Base-by-base conservation (phyloP, 1,140 invertebrate species). In the Xylocopa sonorina region DNA sequence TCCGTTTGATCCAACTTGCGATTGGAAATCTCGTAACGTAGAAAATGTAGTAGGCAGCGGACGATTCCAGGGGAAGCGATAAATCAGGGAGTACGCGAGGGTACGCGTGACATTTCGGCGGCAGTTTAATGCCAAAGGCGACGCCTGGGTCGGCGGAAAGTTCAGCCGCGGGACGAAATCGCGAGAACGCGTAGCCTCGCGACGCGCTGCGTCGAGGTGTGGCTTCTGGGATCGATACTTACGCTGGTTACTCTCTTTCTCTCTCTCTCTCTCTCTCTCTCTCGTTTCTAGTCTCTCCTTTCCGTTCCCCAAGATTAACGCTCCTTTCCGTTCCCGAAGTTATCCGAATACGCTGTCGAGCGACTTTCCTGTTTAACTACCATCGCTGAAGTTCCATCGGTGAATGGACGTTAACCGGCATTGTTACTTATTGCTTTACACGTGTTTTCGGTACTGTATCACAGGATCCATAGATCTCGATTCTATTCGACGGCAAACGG, bases 221-320 rank as follows among this genome's bases (percentile, higher is more conserved):
- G 80, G 80, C 82, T 84, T 84, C 80, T 43, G 51, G 50, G 82
- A 84, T 84, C 80, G 82, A 84, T 84, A 84, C 62, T 75, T 74
- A 51, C 74, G 55, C 43, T 24, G 14, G 10, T 77, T 62, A 43
- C 58, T 69, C 38, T 27, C 73, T n/a, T n/a, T n/a, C n/a, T n/a
- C n/a, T n/a, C n/a, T n/a, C n/a, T n/a, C n/a, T n/a, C n/a, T n/a
- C n/a, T n/a, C n/a, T n/a, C n/a, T n/a, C n/a, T n/a, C n/a, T n/a
- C n/a, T n/a, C n/a, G n/a, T n/a, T n/a, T n/a, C n/a, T n/a, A n/a
- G 32, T 34, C 34, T 66, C 50, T 69, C 41, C 48, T 43, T 78
- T 27, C n/a, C 18, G 6, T 43, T 21, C 3, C 27, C 27, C 69
- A 43, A 71, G 53, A 71, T 71, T 43, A 43, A 58, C 38, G 24